Conservation (phyloP, 2,797 vertebrate genomes). For the Steatocranus sp. region DNA sequence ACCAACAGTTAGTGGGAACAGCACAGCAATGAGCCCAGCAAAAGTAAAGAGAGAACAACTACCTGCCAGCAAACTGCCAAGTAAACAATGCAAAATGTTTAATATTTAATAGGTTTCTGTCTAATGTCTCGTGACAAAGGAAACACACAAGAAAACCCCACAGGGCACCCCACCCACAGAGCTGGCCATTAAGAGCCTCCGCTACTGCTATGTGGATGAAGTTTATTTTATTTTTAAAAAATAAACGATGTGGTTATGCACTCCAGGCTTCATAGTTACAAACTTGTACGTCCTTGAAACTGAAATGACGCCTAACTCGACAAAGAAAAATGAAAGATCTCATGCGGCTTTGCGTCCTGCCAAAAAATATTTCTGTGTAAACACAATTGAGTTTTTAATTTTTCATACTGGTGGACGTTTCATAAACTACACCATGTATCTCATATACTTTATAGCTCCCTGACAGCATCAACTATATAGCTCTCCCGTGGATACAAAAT, state of each 20-base stretch:
- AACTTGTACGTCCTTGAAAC: background rate
- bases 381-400: background rate
- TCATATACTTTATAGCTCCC: conserved; percentile 4
- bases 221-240: background rate
- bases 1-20: background rate
- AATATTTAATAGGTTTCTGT: background rate
- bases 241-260: background rate
- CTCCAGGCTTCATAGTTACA: background rate
- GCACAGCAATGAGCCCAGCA: background rate
- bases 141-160: background rate
- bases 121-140: background rate
- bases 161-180: background rate
- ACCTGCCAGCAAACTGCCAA: background rate
- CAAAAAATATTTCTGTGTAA: background rate
- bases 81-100: background rate
- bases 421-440: background rate
- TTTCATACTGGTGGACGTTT: background rate
- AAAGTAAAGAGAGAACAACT: background rate
- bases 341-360: background rate
- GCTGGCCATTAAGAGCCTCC: accelerated
- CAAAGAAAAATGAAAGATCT: background rate
- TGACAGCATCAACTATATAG: conserved; percentile 15
- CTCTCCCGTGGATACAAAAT: conserved; percentile 55
- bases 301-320: background rate
- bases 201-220: background rate